A percentile compares a stretch with the other conserved stretches of the same genome.
Evolutionary conservation across 2,888 invertebrate species (phyloP).

Genomic region (Drosophila bunnanda): DNA sequence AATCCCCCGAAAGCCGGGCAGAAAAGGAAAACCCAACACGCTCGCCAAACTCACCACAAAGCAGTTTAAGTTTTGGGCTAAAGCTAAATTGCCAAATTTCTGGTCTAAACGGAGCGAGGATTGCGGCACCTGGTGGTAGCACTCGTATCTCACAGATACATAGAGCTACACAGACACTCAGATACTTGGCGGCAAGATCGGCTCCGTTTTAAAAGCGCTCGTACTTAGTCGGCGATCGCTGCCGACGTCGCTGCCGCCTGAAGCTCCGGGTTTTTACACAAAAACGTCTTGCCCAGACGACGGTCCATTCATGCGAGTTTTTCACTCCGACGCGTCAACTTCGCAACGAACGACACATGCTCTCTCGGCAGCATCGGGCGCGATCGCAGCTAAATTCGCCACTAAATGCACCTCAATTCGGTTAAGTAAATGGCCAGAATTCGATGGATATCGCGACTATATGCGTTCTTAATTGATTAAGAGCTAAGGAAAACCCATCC

Average conservation of each 20-base stretch:
- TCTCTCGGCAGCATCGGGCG: conserved; percentile 76
- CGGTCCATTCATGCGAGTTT: conserved; percentile 85
- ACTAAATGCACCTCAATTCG: conserved; percentile 14
- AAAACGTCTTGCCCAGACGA: conserved; percentile 83
- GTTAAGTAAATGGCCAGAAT: conserved; percentile 7
- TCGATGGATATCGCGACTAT: conserved; percentile 24
- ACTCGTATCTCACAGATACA: conserved; percentile 28
- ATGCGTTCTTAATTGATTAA: conserved; percentile 15
- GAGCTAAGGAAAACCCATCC: background rate
- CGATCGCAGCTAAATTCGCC: conserved; percentile 59
- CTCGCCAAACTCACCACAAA: conserved; percentile 55
- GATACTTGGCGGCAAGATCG: conserved; percentile 26
- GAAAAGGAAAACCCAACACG: conserved; percentile 67
- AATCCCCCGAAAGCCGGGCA: conserved; percentile 37
- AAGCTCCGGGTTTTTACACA: conserved; percentile 81
- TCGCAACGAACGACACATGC: conserved; percentile 76
- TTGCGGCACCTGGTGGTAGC: conserved; percentile 50
- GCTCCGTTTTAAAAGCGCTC: conserved; percentile 40
- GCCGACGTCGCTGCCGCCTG: conserved; percentile 51
- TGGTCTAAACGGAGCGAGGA: conserved; percentile 57
- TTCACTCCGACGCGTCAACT: conserved; percentile 85
- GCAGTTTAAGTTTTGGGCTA: conserved; percentile 26
- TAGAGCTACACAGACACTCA: conserved; percentile 2
- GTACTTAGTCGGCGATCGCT: conserved; percentile 70
- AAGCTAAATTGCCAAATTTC: conserved; percentile 61